phyloP scores from a whole-genome alignment of 1,140 invertebrate genomes.

The Hylaeus anthracinus region DNA sequence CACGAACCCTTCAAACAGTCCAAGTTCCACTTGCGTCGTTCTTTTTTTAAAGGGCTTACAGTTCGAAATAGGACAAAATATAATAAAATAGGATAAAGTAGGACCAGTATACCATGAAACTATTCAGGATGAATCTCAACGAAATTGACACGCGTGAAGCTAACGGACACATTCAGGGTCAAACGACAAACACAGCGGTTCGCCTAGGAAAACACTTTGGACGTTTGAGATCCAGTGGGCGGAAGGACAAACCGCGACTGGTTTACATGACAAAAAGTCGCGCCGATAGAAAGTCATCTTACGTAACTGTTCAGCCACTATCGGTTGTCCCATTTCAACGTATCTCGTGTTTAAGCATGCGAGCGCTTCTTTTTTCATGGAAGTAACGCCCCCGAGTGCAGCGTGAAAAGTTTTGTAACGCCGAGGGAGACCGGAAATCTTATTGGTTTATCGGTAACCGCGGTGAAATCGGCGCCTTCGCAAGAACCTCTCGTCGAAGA shows the following conservation, averaged over 20 bases:
- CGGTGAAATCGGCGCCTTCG: conserved; percentile 5
- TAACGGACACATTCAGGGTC: too few species aligned
- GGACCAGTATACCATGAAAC: too few species aligned
- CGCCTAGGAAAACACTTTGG: neutral
- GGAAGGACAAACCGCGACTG: conserved; percentile 2
- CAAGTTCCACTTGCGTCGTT: too few species aligned
- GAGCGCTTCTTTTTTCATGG: conserved; percentile 1
- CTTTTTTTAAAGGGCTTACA: too few species aligned
- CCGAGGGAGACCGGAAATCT: neutral
- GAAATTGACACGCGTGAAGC: too few species aligned
- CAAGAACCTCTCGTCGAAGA: neutral
- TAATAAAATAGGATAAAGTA: too few species aligned
- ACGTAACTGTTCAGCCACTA: neutral
- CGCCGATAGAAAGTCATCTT: conserved; percentile 33
- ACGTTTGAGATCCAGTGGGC: neutral
- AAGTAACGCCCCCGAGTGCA: neutral
- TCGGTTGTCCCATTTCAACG: conserved; percentile 19
- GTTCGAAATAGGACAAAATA: too few species aligned
- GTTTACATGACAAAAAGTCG: neutral
- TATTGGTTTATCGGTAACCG: neutral
- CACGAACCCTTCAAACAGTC: too few species aligned
- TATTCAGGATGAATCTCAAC: too few species aligned
- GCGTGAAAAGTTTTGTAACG: neutral
- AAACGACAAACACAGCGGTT: too few species aligned
- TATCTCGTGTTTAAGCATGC: neutral